A percentile compares a stretch with the other conserved stretches of the same genome.
Conservation (phyloP, 30 jellyfish, hydroid and myxozoan genomes). For the Nemopilema nomurai region DNA sequence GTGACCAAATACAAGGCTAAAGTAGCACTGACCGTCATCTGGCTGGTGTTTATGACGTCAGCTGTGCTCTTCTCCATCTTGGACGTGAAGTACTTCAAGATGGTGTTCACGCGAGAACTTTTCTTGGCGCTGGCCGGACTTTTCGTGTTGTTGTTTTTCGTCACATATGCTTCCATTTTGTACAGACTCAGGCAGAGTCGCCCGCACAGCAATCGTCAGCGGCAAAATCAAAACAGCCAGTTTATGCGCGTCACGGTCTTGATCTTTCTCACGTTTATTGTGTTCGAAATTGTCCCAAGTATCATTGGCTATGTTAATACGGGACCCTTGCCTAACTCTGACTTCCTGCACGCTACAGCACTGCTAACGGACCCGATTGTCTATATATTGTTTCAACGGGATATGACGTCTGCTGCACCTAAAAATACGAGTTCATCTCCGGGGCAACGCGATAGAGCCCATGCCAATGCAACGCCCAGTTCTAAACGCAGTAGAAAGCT, state of each 20-base stretch:
- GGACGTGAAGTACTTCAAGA: background rate
- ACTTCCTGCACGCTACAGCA: conserved; percentile 11
- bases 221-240: background rate
- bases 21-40: background rate
- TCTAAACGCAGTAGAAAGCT: too few species aligned
- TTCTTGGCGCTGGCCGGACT: background rate
- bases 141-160: background rate
- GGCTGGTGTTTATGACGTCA: background rate
- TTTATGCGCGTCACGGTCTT: background rate
- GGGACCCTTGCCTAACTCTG: conserved; percentile 14
- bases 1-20: background rate
- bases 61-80: background rate
- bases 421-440: background rate
- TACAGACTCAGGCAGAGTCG: background rate
- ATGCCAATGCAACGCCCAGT: too few species aligned
- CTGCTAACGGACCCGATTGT: background rate
- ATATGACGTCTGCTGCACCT: background rate
- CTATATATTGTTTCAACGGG: conserved; percentile 2
- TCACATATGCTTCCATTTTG: background rate
- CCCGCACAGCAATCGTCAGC: background rate
- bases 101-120: background rate
- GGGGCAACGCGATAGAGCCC: background rate
- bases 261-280: background rate
- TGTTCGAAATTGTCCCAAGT: conserved; percentile 1
- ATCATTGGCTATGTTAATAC: background rate